A percentile compares a stretch with the other conserved stretches of the same genome.
These are phyloP conservation scores for Ormia ochracea DNA, from an alignment of 2,888 invertebrate species.

Conservation along the genomic window DNA sequence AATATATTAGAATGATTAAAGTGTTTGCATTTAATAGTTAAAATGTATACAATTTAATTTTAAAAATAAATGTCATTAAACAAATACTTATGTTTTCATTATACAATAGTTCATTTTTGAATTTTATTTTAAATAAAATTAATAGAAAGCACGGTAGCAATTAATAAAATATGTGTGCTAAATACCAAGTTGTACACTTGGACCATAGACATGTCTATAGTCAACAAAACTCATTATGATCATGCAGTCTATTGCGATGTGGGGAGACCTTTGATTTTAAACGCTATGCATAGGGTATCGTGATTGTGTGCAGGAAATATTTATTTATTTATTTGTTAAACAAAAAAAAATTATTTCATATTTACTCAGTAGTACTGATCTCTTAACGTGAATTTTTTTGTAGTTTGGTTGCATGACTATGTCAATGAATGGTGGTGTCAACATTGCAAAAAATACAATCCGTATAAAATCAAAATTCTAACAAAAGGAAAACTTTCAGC, in stretches of 20 bases:
- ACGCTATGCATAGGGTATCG: not conserved
- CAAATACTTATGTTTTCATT: too few relatives aligned
- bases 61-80: too few relatives aligned
- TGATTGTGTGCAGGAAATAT: not conserved
- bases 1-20: too few relatives aligned
- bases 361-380: constrained; percentile 20
- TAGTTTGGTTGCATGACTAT: constrained; percentile 45
- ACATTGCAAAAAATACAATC: constrained; percentile 47
- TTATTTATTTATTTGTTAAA: constrained; percentile 40
- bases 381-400: constrained; percentile 47
- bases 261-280: not conserved
- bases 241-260: constrained; percentile 10
- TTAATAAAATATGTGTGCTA: too few relatives aligned
- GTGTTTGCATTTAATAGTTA: too few relatives aligned
- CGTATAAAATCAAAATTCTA: constrained; percentile 40
- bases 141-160: too few relatives aligned
- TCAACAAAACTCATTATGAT: not conserved
- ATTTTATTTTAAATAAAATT: too few relatives aligned
- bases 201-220: constrained; percentile 20
- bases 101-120: too few relatives aligned
- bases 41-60: too few relatives aligned
- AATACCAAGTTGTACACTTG: too few relatives aligned
- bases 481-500: not conserved
- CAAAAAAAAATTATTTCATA: constrained; percentile 47
- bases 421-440: constrained; percentile 60